phyloP scores from a whole-genome alignment of 2,797 vertebrate genomes.

The Sebastes hubbsi region DNA sequence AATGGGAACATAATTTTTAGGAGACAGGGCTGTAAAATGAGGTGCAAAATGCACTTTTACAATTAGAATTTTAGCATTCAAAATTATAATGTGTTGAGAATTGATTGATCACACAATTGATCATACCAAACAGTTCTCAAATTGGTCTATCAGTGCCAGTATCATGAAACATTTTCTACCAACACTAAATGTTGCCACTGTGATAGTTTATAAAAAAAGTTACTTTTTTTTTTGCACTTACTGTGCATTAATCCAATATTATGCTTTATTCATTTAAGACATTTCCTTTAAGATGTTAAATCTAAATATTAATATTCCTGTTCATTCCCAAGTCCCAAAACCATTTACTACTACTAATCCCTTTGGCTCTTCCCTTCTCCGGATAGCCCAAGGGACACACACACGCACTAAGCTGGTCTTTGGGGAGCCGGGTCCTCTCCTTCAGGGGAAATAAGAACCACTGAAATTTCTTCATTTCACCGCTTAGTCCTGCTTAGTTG shows the following conservation, averaged over 20 bases:
- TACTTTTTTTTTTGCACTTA: not conserved
- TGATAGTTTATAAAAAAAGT: not conserved
- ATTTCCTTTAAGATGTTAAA: conserved; percentile 30
- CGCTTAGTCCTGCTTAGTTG: not conserved
- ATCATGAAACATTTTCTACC: not conserved
- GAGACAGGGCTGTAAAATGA: not conserved
- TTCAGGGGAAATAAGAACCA: conserved; percentile 38
- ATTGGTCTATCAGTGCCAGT: too few relatives aligned
- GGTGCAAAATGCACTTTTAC: not conserved
- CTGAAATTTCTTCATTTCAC: conserved; percentile 32
- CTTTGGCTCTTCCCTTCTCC: conserved; percentile 44
- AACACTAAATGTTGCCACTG: not conserved
- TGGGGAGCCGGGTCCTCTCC: conserved; percentile 38
- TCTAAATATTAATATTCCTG: conserved; percentile 62
- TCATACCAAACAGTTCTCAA: not conserved
- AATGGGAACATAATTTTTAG: too few relatives aligned
- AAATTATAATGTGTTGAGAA: not conserved
- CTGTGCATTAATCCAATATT: conserved; percentile 33
- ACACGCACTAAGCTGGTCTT: conserved; percentile 29
- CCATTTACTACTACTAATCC: conserved; percentile 62
- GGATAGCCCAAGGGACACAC: conserved; percentile 50
- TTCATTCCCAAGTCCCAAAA: conserved; percentile 50
- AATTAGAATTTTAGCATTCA: not conserved
- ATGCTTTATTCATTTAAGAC: conserved; percentile 37
- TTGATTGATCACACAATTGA: not conserved